These are phyloP conservation scores for Phenganax stokvisi DNA, from an alignment of 92 coral and sea anemone genomes.

Conservation along the genomic window DNA sequence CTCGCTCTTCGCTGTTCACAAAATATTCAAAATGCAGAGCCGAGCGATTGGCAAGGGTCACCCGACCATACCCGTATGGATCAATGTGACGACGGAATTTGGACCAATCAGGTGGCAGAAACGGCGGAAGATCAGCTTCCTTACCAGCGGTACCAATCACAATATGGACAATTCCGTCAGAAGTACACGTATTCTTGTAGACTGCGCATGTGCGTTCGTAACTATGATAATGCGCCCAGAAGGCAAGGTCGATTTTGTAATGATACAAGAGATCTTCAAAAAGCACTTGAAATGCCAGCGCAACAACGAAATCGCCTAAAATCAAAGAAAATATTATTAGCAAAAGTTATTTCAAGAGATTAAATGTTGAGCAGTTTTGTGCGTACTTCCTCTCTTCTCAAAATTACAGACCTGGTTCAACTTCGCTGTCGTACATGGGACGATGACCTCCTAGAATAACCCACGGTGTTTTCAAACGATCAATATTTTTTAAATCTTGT, in stretches of 20 bases:
- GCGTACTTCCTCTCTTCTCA: background rate
- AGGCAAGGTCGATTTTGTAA: slow-evolving; percentile 75
- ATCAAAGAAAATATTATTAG: background rate
- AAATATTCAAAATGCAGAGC: slow-evolving; percentile 78
- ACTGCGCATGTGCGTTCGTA: slow-evolving; percentile 93
- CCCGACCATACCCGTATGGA: slow-evolving; percentile 85
- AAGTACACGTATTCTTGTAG: slow-evolving; percentile 47
- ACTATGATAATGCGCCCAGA: slow-evolving; percentile 99
- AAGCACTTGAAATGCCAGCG: slow-evolving; percentile 52
- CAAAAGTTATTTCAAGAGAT: background rate
- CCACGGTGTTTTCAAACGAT: slow-evolving; percentile 86
- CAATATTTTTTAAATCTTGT: slow-evolving; percentile 68
- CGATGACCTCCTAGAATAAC: slow-evolving; percentile 81
- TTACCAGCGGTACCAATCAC: slow-evolving; percentile 74
- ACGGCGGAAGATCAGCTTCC: slow-evolving; percentile 47
- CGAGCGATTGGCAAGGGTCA: slow-evolving; percentile 63
- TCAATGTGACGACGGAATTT: slow-evolving; percentile 48
- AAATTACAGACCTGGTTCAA: slow-evolving; percentile 35
- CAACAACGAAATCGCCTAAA: slow-evolving; percentile 44
- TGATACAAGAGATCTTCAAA: slow-evolving; percentile 68
- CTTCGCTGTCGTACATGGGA: slow-evolving; percentile 95
- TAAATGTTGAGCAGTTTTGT: background rate
- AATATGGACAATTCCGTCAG: slow-evolving; percentile 59
- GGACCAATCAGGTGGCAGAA: slow-evolving; percentile 59
- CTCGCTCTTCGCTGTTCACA: slow-evolving; percentile 52